Percentiles rank a stretch among this genome's conserved stretches.
phyloP scores from a whole-genome alignment of 2,797 vertebrate species.

The Danio kyathit region DNA sequence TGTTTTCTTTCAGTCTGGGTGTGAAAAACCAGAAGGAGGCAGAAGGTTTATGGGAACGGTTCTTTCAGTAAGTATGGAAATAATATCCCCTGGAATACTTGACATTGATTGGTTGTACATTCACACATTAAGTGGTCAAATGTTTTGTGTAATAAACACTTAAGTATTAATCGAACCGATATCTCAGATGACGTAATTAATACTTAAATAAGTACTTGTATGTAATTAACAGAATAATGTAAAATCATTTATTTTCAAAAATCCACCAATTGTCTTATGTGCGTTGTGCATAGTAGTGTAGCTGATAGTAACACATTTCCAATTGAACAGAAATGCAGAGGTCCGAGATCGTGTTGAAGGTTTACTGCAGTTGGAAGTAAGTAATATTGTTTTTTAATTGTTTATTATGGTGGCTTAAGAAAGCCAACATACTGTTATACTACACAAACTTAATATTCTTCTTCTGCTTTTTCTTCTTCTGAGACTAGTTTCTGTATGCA shows the following conservation, averaged over 20 bases:
- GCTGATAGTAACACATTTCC: too few species aligned
- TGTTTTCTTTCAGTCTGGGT: slow-evolving; percentile 66
- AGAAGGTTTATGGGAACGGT: slow-evolving; percentile 72
- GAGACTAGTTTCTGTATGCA: too few species aligned
- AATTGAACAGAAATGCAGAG: slow-evolving; percentile 60
- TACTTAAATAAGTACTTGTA: neutral
- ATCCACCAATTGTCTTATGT: neutral
- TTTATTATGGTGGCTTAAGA: too few species aligned
- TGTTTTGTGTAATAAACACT: neutral
- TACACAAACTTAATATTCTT: too few species aligned
- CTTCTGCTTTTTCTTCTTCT: too few species aligned
- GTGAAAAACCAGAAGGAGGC: slow-evolving; percentile 77
- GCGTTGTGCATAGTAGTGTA: neutral
- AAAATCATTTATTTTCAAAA: neutral
- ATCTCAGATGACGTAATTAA: neutral
- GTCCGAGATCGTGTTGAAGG: slow-evolving; percentile 73
- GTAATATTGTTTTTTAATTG: neutral
- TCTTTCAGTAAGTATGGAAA: slow-evolving; percentile 69
- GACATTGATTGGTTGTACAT: neutral
- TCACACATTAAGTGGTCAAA: neutral
- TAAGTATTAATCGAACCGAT: neutral
- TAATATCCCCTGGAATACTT: neutral
- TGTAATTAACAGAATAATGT: neutral
- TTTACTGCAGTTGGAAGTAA: slow-evolving; percentile 76
- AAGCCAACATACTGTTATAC: too few species aligned